These are phyloP conservation scores for Steinernema scapterisci DNA, from an alignment of 2,888 invertebrate genomes.

Conservation along the genomic window DNA sequence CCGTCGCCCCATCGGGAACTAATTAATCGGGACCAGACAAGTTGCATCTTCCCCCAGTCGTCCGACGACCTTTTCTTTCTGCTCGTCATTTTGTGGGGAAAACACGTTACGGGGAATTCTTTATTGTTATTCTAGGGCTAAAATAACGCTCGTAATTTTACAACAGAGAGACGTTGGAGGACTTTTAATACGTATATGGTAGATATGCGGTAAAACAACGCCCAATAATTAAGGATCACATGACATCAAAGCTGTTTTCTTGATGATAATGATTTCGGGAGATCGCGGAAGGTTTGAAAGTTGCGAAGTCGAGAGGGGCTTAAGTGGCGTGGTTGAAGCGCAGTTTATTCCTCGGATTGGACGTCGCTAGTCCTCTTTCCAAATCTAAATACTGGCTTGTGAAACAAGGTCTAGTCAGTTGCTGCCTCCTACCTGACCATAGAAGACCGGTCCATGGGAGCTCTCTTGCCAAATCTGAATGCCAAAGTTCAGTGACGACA, in stretches of 20 bases:
- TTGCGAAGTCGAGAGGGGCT: neutral
- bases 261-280: neutral
- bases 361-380: constrained; percentile 25
- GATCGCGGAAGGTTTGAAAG: neutral
- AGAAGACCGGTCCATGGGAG: constrained; percentile 28
- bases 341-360: constrained; percentile 5
- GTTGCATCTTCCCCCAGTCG: too few relatives aligned
- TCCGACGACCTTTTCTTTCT: too few relatives aligned
- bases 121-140: neutral
- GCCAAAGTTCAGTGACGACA: too few relatives aligned
- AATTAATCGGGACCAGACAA: too few relatives aligned
- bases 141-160: neutral
- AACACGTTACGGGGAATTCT: neutral
- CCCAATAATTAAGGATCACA: neutral
- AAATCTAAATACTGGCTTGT: constrained; percentile 20
- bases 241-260: neutral
- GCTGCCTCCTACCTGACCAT: constrained; percentile 7
- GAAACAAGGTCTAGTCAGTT: neutral
- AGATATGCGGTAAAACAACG: constrained; percentile 1
- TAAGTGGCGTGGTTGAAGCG: neutral
- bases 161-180: neutral
- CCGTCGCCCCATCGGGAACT: too few relatives aligned
- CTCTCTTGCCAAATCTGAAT: constrained; percentile 33
- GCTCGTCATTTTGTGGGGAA: neutral
- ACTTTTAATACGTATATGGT: constrained; percentile 23